Conservation (phyloP, 1,140 invertebrate genomes). For the Philopotamus ludificatus region DNA sequence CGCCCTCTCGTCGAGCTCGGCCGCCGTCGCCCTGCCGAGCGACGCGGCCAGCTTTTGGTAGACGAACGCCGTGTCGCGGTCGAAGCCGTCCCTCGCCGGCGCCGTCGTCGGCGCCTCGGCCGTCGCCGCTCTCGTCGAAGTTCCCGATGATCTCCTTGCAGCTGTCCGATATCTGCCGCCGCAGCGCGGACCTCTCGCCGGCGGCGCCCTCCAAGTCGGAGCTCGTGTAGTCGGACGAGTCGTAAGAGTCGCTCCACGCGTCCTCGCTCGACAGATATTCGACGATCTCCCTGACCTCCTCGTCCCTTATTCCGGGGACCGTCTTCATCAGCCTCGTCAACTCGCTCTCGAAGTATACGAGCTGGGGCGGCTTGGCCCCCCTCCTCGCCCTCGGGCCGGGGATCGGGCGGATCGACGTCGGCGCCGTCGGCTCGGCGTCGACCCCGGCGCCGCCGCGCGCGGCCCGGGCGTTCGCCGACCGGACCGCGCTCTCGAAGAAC, state of each 20-base stretch:
- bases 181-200: slow-evolving; percentile 69
- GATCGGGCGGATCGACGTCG: slow-evolving; percentile 56
- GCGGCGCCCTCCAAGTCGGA: slow-evolving; percentile 78
- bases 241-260: slow-evolving; percentile 89
- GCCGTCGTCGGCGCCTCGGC: slow-evolving; percentile 62
- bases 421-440: slow-evolving; percentile 50
- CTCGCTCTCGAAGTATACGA: slow-evolving; percentile 86
- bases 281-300: slow-evolving; percentile 87
- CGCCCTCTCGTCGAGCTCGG: slow-evolving; percentile 47
- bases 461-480: slow-evolving; percentile 59
- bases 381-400: slow-evolving; percentile 59
- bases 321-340: slow-evolving; percentile 88
- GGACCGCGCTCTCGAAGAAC: slow-evolving; percentile 85
- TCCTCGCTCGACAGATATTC: slow-evolving; percentile 89
- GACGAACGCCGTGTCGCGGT: slow-evolving; percentile 75
- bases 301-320: slow-evolving; percentile 83
- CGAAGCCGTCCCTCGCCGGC: slow-evolving; percentile 58
- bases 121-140: slow-evolving; percentile 63
- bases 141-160: slow-evolving; percentile 86
- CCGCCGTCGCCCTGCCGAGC: slow-evolving; percentile 68
- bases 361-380: slow-evolving; percentile 74
- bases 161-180: slow-evolving; percentile 83
- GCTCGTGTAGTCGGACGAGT: slow-evolving; percentile 86
- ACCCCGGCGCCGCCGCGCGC: slow-evolving; percentile 42
- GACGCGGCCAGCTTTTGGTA: slow-evolving; percentile 82